Conservation (phyloP, 2,797 vertebrate genomes). For the Emys orbicularis region DNA sequence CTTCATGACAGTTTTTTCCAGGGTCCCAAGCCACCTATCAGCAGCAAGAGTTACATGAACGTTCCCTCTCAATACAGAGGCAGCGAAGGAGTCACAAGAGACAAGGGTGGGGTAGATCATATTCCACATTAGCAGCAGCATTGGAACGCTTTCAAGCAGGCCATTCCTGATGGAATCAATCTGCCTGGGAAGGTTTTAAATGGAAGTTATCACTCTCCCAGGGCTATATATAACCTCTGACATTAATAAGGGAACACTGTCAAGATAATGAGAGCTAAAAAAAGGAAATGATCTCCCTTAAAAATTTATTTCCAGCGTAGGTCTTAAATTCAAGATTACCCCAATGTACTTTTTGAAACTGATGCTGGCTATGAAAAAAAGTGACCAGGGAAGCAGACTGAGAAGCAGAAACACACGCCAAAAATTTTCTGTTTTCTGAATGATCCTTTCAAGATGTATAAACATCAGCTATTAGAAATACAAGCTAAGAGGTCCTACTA, state of each 20-base stretch:
- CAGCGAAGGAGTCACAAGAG: background rate
- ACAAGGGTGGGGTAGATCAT: background rate
- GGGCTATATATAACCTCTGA: conserved; percentile 30
- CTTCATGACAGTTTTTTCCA: background rate
- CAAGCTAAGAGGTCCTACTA: background rate
- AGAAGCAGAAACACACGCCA: background rate
- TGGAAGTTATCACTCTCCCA: background rate
- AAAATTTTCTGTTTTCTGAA: background rate
- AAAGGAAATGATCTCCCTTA: background rate
- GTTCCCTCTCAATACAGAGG: background rate
- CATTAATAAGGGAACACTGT: conserved; percentile 22
- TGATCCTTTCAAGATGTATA: background rate
- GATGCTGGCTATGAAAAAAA: background rate
- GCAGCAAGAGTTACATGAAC: background rate
- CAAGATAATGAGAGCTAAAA: conserved; percentile 32
- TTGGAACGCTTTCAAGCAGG: background rate
- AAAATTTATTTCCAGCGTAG: background rate
- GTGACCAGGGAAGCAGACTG: background rate
- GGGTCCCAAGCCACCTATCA: background rate
- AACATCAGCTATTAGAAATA: background rate
- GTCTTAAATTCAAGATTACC: background rate
- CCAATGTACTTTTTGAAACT: background rate
- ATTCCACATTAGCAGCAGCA: background rate
- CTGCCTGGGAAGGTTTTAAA: conserved; percentile 26
- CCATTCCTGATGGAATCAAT: background rate